Percentiles rank a stretch among this genome's conserved stretches.
phyloP scores from a whole-genome alignment of 2,888 invertebrate genomes.

The Dinocampus coccinellae region DNA sequence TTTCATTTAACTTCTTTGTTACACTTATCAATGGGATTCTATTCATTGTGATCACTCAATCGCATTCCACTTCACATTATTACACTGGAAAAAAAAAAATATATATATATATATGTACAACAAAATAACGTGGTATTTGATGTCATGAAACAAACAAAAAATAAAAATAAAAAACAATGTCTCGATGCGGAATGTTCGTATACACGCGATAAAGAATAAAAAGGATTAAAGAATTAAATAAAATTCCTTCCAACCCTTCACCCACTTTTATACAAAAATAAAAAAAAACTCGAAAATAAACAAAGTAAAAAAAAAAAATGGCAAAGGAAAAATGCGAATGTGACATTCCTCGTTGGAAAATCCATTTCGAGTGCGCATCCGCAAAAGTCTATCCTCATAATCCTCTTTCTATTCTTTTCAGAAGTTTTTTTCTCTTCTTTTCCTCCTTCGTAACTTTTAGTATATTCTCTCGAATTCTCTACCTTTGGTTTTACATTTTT shows the following conservation, averaged over 20 bases:
- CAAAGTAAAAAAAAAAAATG: not conserved
- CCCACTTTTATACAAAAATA: too few species aligned
- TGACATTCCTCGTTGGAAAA: conserved; percentile 19
- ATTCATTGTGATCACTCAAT: conserved; percentile 9
- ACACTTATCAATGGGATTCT: not conserved
- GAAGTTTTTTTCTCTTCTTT: too few species aligned
- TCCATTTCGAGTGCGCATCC: conserved; percentile 20
- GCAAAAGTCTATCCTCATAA: conserved; percentile 30
- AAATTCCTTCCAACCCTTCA: too few species aligned
- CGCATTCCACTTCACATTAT: conserved; percentile 1
- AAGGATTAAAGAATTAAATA: not conserved
- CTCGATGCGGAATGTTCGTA: not conserved
- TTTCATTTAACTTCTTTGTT: not conserved
- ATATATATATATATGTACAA: not conserved
- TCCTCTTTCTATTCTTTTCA: too few species aligned
- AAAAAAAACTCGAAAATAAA: too few species aligned
- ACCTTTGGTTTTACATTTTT: too few species aligned
- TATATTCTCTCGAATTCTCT: conserved; percentile 12
- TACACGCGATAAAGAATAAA: not conserved
- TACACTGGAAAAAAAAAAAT: not conserved
- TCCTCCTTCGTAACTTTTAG: conserved; percentile 25
- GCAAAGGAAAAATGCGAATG: not conserved
- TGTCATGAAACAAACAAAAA: not conserved
- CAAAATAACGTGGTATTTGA: not conserved
- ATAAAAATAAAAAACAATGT: not conserved